A percentile compares a stretch with the other conserved stretches of the same genome.
These are phyloP conservation scores for Nycticebus coucang DNA, from an alignment of 2,113 vertebrate genomes.

Conservation along the genomic window DNA sequence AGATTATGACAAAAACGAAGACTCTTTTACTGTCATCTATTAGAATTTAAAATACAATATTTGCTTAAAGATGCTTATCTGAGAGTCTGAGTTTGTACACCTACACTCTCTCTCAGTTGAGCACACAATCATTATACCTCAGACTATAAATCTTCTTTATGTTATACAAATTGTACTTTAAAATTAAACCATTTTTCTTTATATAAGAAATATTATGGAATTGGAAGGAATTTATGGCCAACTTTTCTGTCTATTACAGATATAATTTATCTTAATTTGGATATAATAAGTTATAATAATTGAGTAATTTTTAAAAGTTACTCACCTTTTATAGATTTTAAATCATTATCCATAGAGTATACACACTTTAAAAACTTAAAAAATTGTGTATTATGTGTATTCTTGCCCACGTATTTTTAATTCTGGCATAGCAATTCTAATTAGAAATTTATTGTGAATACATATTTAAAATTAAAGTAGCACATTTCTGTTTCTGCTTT, in stretches of 20 bases:
- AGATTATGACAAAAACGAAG: not conserved
- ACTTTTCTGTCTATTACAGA: constrained; percentile 52
- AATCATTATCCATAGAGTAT: not conserved
- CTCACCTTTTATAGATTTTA: constrained; percentile 32
- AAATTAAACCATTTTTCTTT: not conserved
- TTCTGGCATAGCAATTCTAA: not conserved
- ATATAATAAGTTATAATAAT: constrained; percentile 2
- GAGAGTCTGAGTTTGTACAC: not conserved
- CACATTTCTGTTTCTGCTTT: constrained; percentile 11
- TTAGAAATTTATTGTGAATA: constrained; percentile 43
- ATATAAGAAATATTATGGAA: constrained; percentile 20
- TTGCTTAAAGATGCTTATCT: constrained; percentile 7
- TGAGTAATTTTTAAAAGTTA: constrained; percentile 12
- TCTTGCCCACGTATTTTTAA: not conserved
- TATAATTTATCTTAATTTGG: constrained; percentile 25
- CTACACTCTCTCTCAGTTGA: not conserved
- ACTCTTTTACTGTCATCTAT: not conserved
- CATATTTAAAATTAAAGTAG: constrained; percentile 23
- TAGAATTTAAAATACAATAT: not conserved
- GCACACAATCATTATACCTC: not conserved
- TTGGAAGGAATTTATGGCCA: not conserved
- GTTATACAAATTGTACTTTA: not conserved
- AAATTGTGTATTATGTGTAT: not conserved
- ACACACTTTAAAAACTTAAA: not conserved
- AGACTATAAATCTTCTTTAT: constrained; percentile 25